These are phyloP conservation scores for Corythornis madagascariensis DNA, from an alignment of 2,113 vertebrate species.

Conservation along the genomic window DNA sequence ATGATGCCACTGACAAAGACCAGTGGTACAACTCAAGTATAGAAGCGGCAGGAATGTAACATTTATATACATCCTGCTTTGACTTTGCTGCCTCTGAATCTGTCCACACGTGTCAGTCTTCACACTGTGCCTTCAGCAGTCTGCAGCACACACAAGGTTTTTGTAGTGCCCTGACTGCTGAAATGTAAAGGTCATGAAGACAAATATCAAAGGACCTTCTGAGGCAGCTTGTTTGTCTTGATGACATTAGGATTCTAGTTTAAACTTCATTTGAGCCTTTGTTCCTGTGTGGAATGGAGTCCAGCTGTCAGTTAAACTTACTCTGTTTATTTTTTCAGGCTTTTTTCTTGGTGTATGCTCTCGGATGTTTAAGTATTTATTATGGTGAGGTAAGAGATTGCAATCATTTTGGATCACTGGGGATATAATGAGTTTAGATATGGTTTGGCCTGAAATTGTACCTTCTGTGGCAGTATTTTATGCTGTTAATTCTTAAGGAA, in stretches of 20 bases:
- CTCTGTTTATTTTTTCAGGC: constrained; percentile 77
- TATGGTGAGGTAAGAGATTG: constrained; percentile 80
- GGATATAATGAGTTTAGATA: neutral
- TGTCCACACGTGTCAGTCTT: fast-evolving
- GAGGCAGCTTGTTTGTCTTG: neutral
- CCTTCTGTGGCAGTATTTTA: neutral
- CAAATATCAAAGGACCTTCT: neutral
- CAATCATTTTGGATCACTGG: neutral
- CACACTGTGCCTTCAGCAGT: neutral
- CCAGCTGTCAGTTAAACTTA: neutral
- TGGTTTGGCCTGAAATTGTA: neutral
- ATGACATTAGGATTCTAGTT: neutral
- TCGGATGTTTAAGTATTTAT: constrained; percentile 89
- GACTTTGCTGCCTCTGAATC: neutral
- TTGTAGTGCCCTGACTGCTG: neutral
- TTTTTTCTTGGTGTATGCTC: constrained; percentile 93
- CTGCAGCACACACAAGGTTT: neutral
- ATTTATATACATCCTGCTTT: neutral
- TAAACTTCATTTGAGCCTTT: neutral
- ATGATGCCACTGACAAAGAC: neutral
- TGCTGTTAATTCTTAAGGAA: neutral
- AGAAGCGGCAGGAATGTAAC: neutral
- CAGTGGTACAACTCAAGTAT: neutral
- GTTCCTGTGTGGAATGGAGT: neutral
- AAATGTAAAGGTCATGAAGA: neutral